Conservation (phyloP, 1,140 invertebrate species). For the Papilio glaucus region DNA sequence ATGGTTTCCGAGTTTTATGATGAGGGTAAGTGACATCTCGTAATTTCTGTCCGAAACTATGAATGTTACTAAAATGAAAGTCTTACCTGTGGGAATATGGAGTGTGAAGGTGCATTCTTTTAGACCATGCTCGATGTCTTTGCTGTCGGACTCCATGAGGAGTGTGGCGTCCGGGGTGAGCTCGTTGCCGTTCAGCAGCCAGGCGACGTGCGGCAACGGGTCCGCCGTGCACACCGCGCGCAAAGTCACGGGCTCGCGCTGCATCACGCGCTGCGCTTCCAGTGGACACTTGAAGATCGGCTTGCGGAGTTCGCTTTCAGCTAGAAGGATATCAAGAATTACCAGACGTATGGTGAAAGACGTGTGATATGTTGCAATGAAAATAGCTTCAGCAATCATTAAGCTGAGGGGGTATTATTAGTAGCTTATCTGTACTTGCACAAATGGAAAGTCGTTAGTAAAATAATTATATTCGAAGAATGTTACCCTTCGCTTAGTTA, state of each 20-base stretch:
- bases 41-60: no score
- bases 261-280: conserved; percentile 87
- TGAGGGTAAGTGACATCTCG: no score
- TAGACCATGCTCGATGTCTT: conserved; percentile 88
- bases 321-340: conserved; percentile 62
- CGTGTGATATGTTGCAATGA: no score
- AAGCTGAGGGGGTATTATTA: no score
- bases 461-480: no score
- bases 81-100: conserved; percentile 85
- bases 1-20: no score
- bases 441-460: no score
- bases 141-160: conserved; percentile 83
- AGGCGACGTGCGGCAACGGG: conserved; percentile 86
- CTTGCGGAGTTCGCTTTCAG: conserved; percentile 89
- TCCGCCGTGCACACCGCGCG: conserved; percentile 91
- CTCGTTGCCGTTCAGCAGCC: conserved; percentile 83
- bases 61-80: background rate
- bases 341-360: background rate
- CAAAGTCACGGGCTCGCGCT: conserved; percentile 89
- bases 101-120: conserved; percentile 90
- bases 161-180: conserved; percentile 76
- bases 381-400: no score
- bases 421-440: no score
- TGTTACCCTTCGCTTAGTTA: no score
- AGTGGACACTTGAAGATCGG: conserved; percentile 90